Base-by-base conservation (phyloP, 2,797 vertebrate genomes). In the Hozukius guyotensis region DNA sequence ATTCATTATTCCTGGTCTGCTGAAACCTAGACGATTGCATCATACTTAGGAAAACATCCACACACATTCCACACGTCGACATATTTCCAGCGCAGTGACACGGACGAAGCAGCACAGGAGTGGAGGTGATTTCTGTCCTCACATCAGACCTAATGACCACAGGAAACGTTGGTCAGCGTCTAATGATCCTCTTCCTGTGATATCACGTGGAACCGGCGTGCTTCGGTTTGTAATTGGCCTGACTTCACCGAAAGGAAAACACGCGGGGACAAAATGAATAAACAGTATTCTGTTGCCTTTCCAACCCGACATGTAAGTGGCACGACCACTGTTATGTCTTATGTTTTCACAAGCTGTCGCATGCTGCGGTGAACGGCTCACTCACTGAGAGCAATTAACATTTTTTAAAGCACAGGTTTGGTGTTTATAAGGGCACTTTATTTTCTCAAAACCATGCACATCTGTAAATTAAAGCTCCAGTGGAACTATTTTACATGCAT, bases 121-220 rank as follows among this genome's bases (percentile, higher is more conserved):
- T 42, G 27, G 65, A 66, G 81, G 64, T 25, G 24, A 63, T 79
- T 24, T 78, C 83, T 79, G 67, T 61, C 77, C n/a, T 75, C 59
- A 12, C 70, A 56, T 18, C 76, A 67, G 72, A 68, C 85, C 55
- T 80, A 80, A 87, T 67, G 83, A 77, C 81, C 76, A 56, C 77
- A 80, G 82, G 76, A 92, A 91, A 89, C 25, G 77, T 77, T 24
- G 9, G 78, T 86, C 29, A 25, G 68, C 61, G 16, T 61, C 75
- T 89, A 92, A 93, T 74, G 69, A 84, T 8, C 78, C 72, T 63
- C 84, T 92, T 92, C 89, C 93, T 87, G 89, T 29, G 76, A 78
- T 84, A 77, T 87, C 82, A 87, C 68, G 4, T 78, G 72, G 77
- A 82, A n/a, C 61, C 25, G 75, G 22, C 10, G 27, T 36, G 77